These are phyloP conservation scores for Macrosiphum euphorbiae DNA, from an alignment of 2,888 invertebrate genomes.

Conservation along the genomic window DNA sequence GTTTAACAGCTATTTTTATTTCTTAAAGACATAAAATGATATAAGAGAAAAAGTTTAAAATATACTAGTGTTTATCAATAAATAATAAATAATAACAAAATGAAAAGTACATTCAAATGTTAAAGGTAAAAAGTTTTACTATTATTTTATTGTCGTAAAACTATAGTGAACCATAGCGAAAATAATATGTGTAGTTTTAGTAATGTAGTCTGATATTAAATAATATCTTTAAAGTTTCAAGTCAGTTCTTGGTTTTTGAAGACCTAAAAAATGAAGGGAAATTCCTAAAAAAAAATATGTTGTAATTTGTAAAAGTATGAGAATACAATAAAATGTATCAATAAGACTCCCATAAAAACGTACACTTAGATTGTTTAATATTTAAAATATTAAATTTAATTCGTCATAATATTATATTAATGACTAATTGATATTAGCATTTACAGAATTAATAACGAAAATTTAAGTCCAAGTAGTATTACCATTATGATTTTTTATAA, in stretches of 20 bases:
- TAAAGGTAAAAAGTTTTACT: constrained; percentile 41
- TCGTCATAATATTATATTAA: not conserved
- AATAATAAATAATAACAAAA: constrained; percentile 44
- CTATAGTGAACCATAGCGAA: not conserved
- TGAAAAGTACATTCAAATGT: constrained; percentile 7
- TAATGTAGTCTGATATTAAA: not conserved
- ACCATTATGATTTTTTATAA: not conserved
- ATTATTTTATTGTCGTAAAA: not conserved
- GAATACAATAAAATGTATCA: not conserved
- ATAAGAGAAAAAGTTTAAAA: constrained; percentile 31
- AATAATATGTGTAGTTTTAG: not conserved
- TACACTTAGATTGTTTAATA: not conserved
- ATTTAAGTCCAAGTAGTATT: not conserved
- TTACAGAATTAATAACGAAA: not conserved
- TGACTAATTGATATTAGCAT: not conserved
- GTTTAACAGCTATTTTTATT: constrained; percentile 27
- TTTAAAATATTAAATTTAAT: not conserved
- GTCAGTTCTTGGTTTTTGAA: not conserved
- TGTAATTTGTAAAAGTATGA: not conserved
- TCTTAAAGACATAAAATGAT: not conserved
- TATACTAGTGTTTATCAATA: not conserved
- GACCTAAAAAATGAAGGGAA: not conserved
- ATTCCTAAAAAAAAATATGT: not conserved
- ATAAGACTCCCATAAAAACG: not conserved
- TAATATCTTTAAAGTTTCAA: not conserved